Conservation (phyloP, 2,797 vertebrate genomes). For the Schizopygopsis malacanthus region DNA sequence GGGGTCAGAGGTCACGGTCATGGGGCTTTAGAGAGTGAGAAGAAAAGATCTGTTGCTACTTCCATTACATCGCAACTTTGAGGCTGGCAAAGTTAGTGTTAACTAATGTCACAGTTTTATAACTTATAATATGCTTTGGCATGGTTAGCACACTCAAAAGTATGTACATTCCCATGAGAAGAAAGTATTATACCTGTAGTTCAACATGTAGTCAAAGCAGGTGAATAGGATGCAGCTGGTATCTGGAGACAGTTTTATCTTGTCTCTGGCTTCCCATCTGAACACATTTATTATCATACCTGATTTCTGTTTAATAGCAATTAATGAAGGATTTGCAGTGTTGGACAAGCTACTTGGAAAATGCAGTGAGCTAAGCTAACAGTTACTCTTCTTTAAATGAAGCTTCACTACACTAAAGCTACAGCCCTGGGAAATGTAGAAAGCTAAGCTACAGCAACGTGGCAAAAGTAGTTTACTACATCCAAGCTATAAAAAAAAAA, state of each 20-base stretch:
- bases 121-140: not conserved
- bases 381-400: no score
- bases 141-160: not conserved
- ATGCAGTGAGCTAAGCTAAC: no score
- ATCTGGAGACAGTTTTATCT: not conserved
- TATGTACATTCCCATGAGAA: not conserved
- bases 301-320: not conserved
- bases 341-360: no score
- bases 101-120: not conserved
- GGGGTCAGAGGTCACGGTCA: conserved; percentile 1
- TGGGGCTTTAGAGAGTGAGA: not conserved
- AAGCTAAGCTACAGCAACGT: no score
- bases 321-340: not conserved
- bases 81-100: not conserved
- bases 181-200: not conserved
- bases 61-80: not conserved
- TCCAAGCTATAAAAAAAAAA: no score
- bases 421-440: no score
- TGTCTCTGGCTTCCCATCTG: not conserved
- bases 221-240: not conserved
- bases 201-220: conserved; percentile 6
- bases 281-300: not conserved
- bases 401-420: no score
- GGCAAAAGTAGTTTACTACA: no score
- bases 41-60: not conserved